phyloP scores from a whole-genome alignment of 2,888 invertebrate genomes.

The Lasioglossum oenotherae region DNA sequence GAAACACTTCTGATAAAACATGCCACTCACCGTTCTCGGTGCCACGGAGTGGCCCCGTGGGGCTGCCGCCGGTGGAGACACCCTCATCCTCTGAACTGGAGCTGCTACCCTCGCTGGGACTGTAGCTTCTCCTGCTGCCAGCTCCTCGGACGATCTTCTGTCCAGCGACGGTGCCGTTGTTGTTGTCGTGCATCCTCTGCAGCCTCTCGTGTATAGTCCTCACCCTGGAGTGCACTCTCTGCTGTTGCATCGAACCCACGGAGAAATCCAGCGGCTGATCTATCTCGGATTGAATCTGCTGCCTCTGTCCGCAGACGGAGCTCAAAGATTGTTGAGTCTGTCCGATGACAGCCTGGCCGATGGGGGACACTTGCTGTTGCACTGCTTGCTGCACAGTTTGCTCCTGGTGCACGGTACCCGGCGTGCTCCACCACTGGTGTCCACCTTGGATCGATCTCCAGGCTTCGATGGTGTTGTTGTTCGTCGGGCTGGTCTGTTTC shows the following conservation, averaged over 20 bases:
- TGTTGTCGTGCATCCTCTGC: slow-evolving; percentile 78
- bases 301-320: slow-evolving; percentile 79
- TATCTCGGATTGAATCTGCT: slow-evolving; percentile 79
- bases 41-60: slow-evolving; percentile 81
- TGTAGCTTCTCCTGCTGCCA: slow-evolving; percentile 80
- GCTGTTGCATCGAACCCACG: slow-evolving; percentile 86
- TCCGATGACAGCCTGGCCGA: slow-evolving; percentile 71
- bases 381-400: slow-evolving; percentile 37
- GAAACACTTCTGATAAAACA: neutral
- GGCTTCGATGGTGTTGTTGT: slow-evolving; percentile 86
- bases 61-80: slow-evolving; percentile 82
- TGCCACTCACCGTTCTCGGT: slow-evolving; percentile 80
- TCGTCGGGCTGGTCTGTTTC: slow-evolving; percentile 84
- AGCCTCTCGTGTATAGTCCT: slow-evolving; percentile 79
- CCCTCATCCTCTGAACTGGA: slow-evolving; percentile 83
- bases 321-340: slow-evolving; percentile 71
- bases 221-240: slow-evolving; percentile 75
- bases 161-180: slow-evolving; percentile 75
- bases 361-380: slow-evolving; percentile 78
- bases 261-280: slow-evolving; percentile 91
- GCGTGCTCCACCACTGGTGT: slow-evolving; percentile 82
- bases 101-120: slow-evolving; percentile 81
- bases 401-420: slow-evolving; percentile 75
- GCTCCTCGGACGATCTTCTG: slow-evolving; percentile 74
- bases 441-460: slow-evolving; percentile 82